A percentile compares a stretch with the other conserved stretches of the same genome.
Conservation (phyloP, 2,113 vertebrate species). For the Xiphorhynchus elegans region DNA sequence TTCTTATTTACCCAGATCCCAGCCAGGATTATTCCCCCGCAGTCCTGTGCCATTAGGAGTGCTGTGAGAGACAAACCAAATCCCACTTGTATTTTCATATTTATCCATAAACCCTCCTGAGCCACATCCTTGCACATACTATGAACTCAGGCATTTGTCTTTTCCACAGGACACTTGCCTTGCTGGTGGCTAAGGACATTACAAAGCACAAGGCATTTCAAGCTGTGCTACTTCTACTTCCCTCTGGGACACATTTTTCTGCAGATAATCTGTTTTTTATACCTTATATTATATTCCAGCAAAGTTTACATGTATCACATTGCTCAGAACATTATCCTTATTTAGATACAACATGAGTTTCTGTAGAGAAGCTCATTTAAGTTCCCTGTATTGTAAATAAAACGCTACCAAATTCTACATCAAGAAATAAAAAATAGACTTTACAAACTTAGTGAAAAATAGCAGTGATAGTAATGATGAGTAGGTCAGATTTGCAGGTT, state of each 20-base stretch:
- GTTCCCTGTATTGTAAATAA: not conserved
- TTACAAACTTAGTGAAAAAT: not conserved
- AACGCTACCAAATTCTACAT: not conserved
- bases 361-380: not conserved
- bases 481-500: not conserved
- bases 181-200: constrained; percentile 36
- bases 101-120: not conserved
- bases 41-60: not conserved
- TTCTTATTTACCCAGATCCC: not conserved
- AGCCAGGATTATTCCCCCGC: not conserved
- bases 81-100: not conserved
- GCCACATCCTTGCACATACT: not conserved
- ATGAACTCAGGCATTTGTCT: constrained; percentile 21
- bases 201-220: constrained; percentile 7
- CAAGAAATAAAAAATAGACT: not conserved
- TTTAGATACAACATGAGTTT: not conserved
- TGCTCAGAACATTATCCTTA: not conserved
- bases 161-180: constrained; percentile 34
- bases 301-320: not conserved
- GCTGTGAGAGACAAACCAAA: not conserved
- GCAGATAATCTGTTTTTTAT: constrained; percentile 35
- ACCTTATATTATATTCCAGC: not conserved
- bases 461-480: not conserved
- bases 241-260: constrained; percentile 34
- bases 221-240: constrained; percentile 23